phyloP scores from a whole-genome alignment of 2,888 invertebrate species.

The Erebia palarica region DNA sequence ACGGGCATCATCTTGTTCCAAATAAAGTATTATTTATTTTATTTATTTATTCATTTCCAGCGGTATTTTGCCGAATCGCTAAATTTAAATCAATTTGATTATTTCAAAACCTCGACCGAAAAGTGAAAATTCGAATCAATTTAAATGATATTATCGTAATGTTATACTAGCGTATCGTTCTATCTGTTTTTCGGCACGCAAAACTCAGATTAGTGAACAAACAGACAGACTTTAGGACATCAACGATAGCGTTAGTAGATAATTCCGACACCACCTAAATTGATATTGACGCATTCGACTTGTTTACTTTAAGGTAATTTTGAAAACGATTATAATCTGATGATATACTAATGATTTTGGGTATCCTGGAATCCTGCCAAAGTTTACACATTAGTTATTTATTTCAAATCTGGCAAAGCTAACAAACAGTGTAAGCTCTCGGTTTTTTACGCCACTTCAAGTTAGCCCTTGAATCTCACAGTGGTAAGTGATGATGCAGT shows the following conservation, averaged over 20 bases:
- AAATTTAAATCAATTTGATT: not conserved
- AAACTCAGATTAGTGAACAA: constrained; percentile 23
- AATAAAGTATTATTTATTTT: too few relatives aligned
- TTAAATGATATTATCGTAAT: constrained; percentile 13
- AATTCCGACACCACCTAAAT: constrained; percentile 14
- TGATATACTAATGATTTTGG: not conserved
- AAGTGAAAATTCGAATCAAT: constrained; percentile 8
- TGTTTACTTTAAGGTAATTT: constrained; percentile 13
- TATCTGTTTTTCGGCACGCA: constrained; percentile 23
- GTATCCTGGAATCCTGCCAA: not conserved
- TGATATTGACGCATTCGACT: constrained; percentile 15
- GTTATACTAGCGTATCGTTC: constrained; percentile 28
- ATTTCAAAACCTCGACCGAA: constrained; percentile 1
- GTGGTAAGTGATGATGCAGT: too few relatives aligned
- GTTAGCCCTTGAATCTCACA: too few relatives aligned
- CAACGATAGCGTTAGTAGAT: not conserved
- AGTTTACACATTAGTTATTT: not conserved
- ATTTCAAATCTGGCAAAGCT: not conserved
- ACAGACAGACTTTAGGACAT: not conserved
- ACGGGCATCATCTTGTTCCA: too few relatives aligned
- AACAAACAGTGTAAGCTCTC: too few relatives aligned
- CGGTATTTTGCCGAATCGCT: not conserved
- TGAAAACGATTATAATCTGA: constrained; percentile 7
- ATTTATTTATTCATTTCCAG: too few relatives aligned
- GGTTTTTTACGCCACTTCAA: too few relatives aligned